A percentile compares a stretch with the other conserved stretches of the same genome.
Conservation (phyloP, 2,797 vertebrate species). For the Cygnus olor region DNA sequence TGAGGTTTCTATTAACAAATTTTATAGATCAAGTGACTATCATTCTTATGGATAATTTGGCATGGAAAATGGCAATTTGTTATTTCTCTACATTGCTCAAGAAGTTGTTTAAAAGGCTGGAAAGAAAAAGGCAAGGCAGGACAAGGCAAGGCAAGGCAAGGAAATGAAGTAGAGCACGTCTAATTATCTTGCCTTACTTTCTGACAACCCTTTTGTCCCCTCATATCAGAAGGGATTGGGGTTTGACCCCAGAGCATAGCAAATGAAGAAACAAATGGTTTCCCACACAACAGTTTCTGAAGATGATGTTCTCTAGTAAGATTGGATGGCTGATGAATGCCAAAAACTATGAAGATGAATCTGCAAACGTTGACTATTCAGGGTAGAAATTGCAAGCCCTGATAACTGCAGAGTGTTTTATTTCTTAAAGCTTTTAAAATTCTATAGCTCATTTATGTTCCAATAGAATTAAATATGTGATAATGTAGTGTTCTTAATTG, state of each 20-base stretch:
- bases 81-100: too few relatives aligned
- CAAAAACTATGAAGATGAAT: neutral
- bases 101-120: too few relatives aligned
- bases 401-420: neutral
- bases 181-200: neutral
- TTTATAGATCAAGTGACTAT: neutral
- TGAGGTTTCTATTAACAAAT: neutral
- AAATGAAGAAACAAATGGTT: neutral
- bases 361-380: neutral
- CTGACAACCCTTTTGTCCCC: neutral
- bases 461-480: conserved; percentile 27
- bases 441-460: conserved; percentile 45
- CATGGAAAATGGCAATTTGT: too few relatives aligned
- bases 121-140: too few relatives aligned
- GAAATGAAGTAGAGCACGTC: neutral
- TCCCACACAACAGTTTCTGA: neutral
- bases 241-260: neutral
- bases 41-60: neutral
- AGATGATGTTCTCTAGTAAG: neutral
- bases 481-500: conserved; percentile 53
- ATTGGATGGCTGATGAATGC: neutral
- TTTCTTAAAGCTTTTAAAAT: conserved; percentile 29
- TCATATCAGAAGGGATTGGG: neutral
- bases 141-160: too few relatives aligned
- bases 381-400: neutral